phyloP scores from a whole-genome alignment of 2,797 vertebrate genomes.

The Galaxias olidus region DNA sequence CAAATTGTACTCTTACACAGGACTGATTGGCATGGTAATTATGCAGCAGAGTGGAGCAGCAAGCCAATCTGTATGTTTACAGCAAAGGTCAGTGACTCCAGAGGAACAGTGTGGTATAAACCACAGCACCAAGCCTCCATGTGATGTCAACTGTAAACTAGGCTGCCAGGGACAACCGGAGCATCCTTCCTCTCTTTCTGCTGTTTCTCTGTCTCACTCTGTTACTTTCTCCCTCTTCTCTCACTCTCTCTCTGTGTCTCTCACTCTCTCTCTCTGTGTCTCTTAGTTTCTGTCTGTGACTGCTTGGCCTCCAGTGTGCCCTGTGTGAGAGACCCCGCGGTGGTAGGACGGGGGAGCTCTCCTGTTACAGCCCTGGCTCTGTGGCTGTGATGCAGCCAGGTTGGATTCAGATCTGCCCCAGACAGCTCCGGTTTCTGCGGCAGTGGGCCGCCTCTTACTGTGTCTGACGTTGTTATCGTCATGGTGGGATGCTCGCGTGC shows the following conservation, averaged over 20 bases:
- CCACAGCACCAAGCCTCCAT: slow-evolving; percentile 46
- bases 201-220: slow-evolving; percentile 7
- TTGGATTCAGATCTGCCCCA: too few species aligned
- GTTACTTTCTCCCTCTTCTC: too few species aligned
- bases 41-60: slow-evolving; percentile 52
- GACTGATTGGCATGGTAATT: slow-evolving; percentile 36
- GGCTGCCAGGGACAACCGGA: slow-evolving; percentile 46
- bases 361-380: background rate
- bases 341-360: background rate
- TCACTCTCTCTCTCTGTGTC: background rate
- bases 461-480: slow-evolving; percentile 31
- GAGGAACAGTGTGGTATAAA: slow-evolving; percentile 50
- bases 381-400: too few species aligned
- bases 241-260: background rate
- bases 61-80: slow-evolving; percentile 58
- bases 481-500: slow-evolving; percentile 46
- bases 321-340: too few species aligned
- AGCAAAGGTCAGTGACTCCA: slow-evolving; percentile 57
- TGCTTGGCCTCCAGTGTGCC: too few species aligned
- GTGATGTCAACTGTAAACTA: slow-evolving; percentile 62
- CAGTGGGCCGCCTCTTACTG: slow-evolving; percentile 39
- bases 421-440: slow-evolving; percentile 30
- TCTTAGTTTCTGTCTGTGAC: too few species aligned
- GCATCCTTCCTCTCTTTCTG: slow-evolving; percentile 29
- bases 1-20: too few species aligned